Evolutionary conservation across 2,113 vertebrate genomes (phyloP).

Genomic region (Acrocephalus arundinaceus): DNA sequence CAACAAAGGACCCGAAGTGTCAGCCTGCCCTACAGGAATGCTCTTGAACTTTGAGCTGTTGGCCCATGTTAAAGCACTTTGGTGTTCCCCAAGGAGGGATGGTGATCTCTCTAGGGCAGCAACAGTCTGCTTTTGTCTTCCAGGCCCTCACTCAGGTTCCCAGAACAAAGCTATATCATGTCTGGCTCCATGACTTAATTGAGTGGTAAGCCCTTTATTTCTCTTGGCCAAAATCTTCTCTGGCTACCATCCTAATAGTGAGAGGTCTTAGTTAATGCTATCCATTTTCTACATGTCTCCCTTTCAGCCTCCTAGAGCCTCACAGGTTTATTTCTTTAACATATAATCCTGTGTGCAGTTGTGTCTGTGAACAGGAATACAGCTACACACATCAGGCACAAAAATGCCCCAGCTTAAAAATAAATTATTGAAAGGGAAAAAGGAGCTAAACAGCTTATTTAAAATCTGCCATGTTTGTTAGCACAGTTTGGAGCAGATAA

Average conservation of each 20-base stretch:
- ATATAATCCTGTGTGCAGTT: background rate
- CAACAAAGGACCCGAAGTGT: background rate
- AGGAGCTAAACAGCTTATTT: background rate
- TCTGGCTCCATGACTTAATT: background rate
- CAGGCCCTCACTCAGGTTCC: background rate
- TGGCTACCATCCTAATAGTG: background rate
- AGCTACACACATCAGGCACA: background rate
- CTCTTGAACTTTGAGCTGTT: background rate
- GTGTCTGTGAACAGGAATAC: background rate
- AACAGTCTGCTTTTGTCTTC: background rate
- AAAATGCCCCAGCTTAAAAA: background rate
- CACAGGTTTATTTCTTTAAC: background rate
- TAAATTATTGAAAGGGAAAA: background rate
- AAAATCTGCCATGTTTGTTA: background rate
- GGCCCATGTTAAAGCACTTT: background rate
- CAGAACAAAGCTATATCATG: background rate
- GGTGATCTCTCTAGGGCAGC: background rate
- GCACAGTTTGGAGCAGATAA: background rate
- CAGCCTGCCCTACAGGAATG: background rate
- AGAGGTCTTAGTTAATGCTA: background rate
- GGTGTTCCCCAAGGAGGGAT: background rate
- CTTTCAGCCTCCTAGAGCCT: background rate
- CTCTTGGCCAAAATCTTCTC: background rate
- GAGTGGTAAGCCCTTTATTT: constrained; percentile 13
- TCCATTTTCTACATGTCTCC: background rate